Conservation (phyloP, 2,797 vertebrate species). For the Erpetoichthys calabaricus region DNA sequence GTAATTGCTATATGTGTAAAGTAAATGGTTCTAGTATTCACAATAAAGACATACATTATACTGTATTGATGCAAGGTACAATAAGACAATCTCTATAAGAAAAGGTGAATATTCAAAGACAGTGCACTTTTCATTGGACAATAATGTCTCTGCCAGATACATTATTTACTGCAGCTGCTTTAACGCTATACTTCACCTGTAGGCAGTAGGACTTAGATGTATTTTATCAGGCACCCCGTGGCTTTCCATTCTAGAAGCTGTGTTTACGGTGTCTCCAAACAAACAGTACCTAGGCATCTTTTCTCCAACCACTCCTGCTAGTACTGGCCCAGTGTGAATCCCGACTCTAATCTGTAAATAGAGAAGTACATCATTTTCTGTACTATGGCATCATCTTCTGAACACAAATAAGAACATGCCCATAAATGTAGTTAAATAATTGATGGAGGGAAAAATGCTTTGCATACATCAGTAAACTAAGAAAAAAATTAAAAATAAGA, state of each 20-base stretch:
- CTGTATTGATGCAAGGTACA: too few species aligned
- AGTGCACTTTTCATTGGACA: background rate
- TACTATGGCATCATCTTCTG: too few species aligned
- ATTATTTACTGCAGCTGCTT: background rate
- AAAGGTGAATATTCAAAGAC: background rate
- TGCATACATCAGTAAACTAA: too few species aligned
- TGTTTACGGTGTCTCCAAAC: constrained; percentile 59
- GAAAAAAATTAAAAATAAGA: too few species aligned
- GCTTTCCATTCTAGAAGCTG: constrained; percentile 53
- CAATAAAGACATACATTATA: too few species aligned
- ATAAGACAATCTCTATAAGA: constrained; percentile 7
- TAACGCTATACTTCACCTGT: constrained; percentile 24
- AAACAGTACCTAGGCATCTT: constrained; percentile 56
- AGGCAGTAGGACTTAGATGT: constrained; percentile 44
- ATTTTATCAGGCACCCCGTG: constrained; percentile 51
- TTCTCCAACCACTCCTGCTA: constrained; percentile 54
- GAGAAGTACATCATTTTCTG: background rate
- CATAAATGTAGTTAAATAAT: too few species aligned
- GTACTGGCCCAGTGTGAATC: constrained; percentile 44
- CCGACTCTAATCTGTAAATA: constrained; percentile 46
- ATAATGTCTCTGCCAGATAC: background rate
- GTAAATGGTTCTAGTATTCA: too few species aligned
- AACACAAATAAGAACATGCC: too few species aligned
- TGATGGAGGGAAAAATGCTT: too few species aligned
- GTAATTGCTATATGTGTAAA: too few species aligned